Percentiles rank a stretch among this genome's conserved stretches.
phyloP scores from a whole-genome alignment of 2,113 vertebrate species.

The Leptocoma aspasia region DNA sequence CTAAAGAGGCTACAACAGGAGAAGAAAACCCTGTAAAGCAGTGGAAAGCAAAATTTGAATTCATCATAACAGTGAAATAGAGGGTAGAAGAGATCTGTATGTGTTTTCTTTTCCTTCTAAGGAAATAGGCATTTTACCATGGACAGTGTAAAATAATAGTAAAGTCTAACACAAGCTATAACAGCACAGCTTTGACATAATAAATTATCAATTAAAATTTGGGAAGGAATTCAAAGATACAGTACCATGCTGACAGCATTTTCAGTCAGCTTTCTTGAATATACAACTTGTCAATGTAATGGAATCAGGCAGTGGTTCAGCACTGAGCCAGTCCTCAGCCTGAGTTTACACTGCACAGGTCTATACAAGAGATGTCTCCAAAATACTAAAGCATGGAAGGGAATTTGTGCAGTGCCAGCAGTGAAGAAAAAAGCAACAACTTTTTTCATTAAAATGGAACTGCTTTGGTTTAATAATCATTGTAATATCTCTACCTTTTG shows the following conservation, averaged over 20 bases:
- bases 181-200: neutral
- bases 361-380: neutral
- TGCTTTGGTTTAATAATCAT: neutral
- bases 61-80: neutral
- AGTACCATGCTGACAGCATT: neutral
- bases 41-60: slow-evolving; percentile 12
- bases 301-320: neutral
- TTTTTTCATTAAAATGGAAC: neutral
- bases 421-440: neutral
- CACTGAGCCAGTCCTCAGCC: neutral
- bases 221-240: neutral
- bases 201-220: slow-evolving; percentile 9
- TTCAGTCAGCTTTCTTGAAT: neutral
- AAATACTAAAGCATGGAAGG: neutral
- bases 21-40: neutral
- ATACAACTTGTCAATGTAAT: neutral
- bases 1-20: neutral
- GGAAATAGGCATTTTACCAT: neutral
- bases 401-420: neutral
- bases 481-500: neutral
- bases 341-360: neutral
- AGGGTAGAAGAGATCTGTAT: neutral
- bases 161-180: neutral
- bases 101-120: neutral
- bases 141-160: neutral